Base-by-base conservation (phyloP, 2,113 vertebrate genomes). In the Oryctolagus cuniculus region DNA sequence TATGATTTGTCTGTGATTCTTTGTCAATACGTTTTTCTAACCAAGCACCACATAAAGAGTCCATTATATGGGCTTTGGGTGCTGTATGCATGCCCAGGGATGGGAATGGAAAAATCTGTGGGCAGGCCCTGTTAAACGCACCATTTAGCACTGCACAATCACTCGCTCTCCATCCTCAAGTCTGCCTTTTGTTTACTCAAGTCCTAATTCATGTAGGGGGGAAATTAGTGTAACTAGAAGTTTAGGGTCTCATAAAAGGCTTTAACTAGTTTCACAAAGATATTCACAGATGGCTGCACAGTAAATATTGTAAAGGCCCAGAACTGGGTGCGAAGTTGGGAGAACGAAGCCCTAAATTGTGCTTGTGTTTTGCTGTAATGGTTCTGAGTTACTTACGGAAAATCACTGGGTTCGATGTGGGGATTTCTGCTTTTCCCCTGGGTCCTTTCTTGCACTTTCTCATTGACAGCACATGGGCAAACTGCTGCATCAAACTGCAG, bases 1-100 rank as follows among this genome's bases (percentile, higher is more conserved):
- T 90, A 55, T 92, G 83, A 97, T 96, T 93, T 96, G 94, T 91
- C 86, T 96, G 77, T 89, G 96, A 75, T 67, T 96, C 80, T 96
- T 84, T 97, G 96, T 97, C 82, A 97, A 51, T 96, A 98, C 78
- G 66, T 9, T 80, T 96, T 97, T 89, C 96, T 97, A 89, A 97
- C 83, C 64, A 94, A 96, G 83, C 11, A 85, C 17, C 2, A 27
- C 67, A 92, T 96, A 87, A 97, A 96, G 9, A 25, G 86, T 87
- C 74, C 89, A 95, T 97, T 51, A 94, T 96, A 8, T 51, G 66
- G 6, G 29, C 93, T 97, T 96, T 19, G 4, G 0, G 0, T 24
- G 5, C 21, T 84, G 75, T 73, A 51, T 77, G 73, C 13, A 63
- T 0, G 10, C 74, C 55, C 66, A 53, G 72, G 83, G 87, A 96